Evolutionary conservation across 2,113 vertebrate genomes (phyloP).

Genomic region (Cyanoderma ruficeps): DNA sequence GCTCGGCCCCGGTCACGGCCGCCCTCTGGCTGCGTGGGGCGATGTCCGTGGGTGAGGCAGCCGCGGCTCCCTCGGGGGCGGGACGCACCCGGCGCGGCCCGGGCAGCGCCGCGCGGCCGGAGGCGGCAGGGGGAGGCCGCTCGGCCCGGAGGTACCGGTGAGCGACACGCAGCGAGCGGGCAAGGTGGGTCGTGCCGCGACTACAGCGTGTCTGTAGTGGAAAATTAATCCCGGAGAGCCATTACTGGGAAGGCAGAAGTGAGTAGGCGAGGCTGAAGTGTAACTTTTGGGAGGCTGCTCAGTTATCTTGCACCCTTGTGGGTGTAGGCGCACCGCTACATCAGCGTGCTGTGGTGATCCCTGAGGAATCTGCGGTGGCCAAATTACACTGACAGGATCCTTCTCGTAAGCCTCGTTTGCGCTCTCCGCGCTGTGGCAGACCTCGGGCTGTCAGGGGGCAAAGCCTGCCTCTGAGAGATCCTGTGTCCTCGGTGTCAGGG

Average conservation of each 20-base stretch:
- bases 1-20: background rate
- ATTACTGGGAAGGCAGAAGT: background rate
- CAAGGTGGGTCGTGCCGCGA: conserved; percentile 14
- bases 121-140: background rate
- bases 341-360: background rate
- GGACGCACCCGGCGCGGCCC: background rate
- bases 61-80: background rate
- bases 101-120: background rate
- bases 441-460: background rate
- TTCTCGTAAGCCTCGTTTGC: accelerated
- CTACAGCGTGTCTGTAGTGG: background rate
- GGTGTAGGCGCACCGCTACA: accelerated
- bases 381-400: accelerated
- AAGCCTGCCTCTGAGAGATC: background rate
- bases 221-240: background rate
- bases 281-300: background rate
- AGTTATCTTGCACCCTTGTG: background rate
- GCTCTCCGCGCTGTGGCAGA: background rate
- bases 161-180: background rate
- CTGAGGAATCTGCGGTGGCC: background rate
- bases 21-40: background rate
- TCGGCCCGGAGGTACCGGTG: background rate
- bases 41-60: background rate
- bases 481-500: background rate
- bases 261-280: background rate